Conservation (phyloP, 23 tunicate genomes). For the Oikopleura albicans region DNA sequence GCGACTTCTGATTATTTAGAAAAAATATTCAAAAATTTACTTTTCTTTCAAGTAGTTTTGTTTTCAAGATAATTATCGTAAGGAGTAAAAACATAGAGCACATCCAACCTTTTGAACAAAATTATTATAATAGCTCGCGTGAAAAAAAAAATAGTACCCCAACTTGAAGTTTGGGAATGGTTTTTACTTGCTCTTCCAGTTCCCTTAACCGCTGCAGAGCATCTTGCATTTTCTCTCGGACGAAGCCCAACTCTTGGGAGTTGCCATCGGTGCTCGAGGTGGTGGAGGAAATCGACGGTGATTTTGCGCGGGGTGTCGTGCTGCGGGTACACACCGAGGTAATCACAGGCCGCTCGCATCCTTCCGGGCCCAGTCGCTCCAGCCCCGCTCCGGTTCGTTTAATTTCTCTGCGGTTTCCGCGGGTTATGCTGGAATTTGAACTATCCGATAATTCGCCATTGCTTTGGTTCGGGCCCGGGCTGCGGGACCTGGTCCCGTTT, state of each 20-base stretch:
- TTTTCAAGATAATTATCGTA: too few species aligned
- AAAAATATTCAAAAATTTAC: too few species aligned
- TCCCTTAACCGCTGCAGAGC: neutral
- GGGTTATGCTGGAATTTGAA: neutral
- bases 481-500: neutral
- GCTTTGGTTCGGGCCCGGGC: too few species aligned
- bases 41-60: too few species aligned
- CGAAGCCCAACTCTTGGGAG: neutral
- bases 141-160: too few species aligned
- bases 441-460: neutral
- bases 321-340: neutral
- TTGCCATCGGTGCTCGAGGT: neutral
- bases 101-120: too few species aligned
- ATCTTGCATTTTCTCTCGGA: neutral
- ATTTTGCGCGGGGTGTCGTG: neutral
- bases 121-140: too few species aligned
- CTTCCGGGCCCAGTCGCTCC: constrained; percentile 14
- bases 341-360: neutral
- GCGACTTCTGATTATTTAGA: too few species aligned
- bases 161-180: neutral
- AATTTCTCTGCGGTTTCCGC: neutral
- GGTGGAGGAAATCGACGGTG: neutral
- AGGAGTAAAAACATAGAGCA: too few species aligned
- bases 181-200: constrained; percentile 3
- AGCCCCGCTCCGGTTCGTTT: too few species aligned